Evolutionary conservation across 2,888 invertebrate genomes (phyloP), one percentile per base, ranked within the genome.

Genomic region (Synergus umbraculus): DNA sequence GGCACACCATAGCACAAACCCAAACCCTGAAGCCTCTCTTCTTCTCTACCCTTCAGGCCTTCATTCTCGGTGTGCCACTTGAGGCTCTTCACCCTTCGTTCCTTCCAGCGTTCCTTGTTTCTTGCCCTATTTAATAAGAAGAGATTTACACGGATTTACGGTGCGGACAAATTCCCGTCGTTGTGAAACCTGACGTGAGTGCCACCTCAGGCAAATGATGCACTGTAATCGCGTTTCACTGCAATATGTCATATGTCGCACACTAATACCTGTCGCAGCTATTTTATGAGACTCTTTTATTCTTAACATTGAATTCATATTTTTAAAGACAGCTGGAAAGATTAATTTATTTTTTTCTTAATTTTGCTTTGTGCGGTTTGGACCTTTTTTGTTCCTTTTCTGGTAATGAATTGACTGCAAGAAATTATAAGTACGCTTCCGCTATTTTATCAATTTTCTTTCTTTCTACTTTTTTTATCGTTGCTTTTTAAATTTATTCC

Each of bases 111-210:
- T 81, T 69, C 81, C 67, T 83, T 80, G 90, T 89, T 85, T 86
- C 83, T 83, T 85, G 86, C 83, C 84, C 88, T 87, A 87, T 88
- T 86, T 88, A 86, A 88, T 88, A 86, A 85, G 86, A 84, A 86
- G 83, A 79, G 66, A 79, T 12, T 73, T 54, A 54, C 73, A 73
- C 37, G 73, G 54, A 73, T 73, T 73, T 73, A 54, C 73, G 41
- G 37, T 41, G n/a, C n/a, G 73, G 49, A 73, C 49, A 73, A 73
- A 73, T 73, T 73, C 73, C 60, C 60, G 82, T 60, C 77, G 78
- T 78, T 76, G 78, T 78, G 78, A 79, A 82, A 79, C 49, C 76
- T 76, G 79, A 82, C 83, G 79, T 80, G 81, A 84, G 79, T 83
- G 80, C 79, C 79, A 81, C 81, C 82, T 76, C 77, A 77, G 84